Conservation (phyloP, 2,797 vertebrate genomes). For the Acanthiza pusilla region DNA sequence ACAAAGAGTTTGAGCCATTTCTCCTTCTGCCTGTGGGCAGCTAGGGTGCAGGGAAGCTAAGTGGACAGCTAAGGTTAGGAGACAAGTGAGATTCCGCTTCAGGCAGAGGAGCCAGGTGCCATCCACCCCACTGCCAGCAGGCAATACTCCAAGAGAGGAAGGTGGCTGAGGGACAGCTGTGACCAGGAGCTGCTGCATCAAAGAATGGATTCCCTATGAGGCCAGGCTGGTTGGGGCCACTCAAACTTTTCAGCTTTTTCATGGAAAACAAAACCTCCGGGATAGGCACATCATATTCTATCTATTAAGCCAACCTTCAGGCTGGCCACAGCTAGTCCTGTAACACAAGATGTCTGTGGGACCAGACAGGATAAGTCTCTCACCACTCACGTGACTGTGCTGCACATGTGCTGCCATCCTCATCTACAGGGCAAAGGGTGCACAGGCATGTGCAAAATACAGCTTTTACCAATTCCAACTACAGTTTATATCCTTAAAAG, state of each 20-base stretch:
- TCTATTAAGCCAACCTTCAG: not conserved
- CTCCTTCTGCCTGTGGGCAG: not conserved
- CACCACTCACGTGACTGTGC: rapidly evolving
- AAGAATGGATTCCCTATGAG: not conserved
- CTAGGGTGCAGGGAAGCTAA: not conserved
- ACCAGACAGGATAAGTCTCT: not conserved
- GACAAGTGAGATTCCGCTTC: not conserved
- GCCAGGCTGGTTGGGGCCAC: too few species aligned
- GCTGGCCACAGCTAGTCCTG: not conserved
- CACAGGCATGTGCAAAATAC: not conserved
- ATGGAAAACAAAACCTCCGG: not conserved
- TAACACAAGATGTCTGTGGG: rapidly evolving
- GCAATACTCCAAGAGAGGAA: not conserved
- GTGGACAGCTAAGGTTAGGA: not conserved
- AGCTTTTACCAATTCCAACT: not conserved
- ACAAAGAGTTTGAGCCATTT: not conserved
- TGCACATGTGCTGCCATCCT: rapidly evolving
- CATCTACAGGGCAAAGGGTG: rapidly evolving
- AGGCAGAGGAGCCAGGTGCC: not conserved
- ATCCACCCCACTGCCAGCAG: not conserved
- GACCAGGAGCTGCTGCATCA: not conserved
- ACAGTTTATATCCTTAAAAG: not conserved
- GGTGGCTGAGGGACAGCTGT: not conserved
- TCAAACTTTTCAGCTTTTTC: not conserved
- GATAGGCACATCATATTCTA: not conserved